Base-by-base conservation (phyloP, 2,888 invertebrate genomes). In the Gymnoscelis rufifasciata region DNA sequence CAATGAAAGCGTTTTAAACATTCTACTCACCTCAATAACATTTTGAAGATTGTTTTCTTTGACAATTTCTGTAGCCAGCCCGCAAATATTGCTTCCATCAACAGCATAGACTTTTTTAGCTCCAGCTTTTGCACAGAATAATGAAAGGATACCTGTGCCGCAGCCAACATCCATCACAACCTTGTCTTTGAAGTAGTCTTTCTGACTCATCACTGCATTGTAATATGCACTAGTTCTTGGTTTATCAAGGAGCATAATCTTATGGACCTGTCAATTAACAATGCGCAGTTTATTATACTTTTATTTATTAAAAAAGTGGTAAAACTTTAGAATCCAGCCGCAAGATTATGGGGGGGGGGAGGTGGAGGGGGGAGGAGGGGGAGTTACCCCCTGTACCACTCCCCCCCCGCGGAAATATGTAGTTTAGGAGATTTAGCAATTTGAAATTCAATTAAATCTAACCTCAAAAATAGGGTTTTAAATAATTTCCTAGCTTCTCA, bases 121-220 rank as follows among this genome's bases (percentile, higher is more conserved):
- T n/a, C 97, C 97, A 23, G 95, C 97, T 78, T 93, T 81, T 28
- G 95, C 97, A 75, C 95, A 96, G 78, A 97, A 96, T 65, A 97
- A 86, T 1, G 97, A 96, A 15, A 98, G 81, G 59, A 98, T 95
- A 15, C 97, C 95, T 11, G 95, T 94, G 1, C 96, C 96, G 51
- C 95, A 93, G 1, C 96, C 96, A 40, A 96, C 92, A 81, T 96
- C 96, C 86, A 97, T 89, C 0, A 97, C 94, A 42, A 92, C 74
- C 89, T 96, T 97, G 50, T 92, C 92, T 64, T 91, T 86, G 61
- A 98, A 94, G 43, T 91, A 74, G 1, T 90, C 80, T 61, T 87
- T 87, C 60, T 92, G 93, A 19, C 89, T 83, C 31, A 92, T 75
- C 66, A 98, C 96, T 0, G 96, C 96, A 65, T 93, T 90, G 68